phyloP scores from a whole-genome alignment of 2,797 vertebrate genomes.

The Argya squamiceps region DNA sequence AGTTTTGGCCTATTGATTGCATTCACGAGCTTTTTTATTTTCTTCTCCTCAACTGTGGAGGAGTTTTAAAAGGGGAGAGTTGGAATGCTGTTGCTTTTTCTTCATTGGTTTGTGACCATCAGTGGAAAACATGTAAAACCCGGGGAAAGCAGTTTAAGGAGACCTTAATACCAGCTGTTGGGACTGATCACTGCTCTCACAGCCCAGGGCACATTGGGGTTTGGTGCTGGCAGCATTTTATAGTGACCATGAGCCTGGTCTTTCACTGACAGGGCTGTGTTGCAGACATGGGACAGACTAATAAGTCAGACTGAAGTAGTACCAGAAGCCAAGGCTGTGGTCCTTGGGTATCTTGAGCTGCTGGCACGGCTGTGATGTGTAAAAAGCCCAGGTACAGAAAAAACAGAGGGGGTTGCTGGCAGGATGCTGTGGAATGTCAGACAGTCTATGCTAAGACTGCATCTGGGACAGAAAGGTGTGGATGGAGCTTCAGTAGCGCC shows the following conservation, averaged over 20 bases:
- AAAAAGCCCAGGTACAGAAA: not conserved
- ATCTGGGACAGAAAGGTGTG: not conserved
- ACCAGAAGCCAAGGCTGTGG: not conserved
- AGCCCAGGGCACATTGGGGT: not conserved
- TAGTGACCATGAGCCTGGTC: not conserved
- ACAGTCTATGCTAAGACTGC: fast-evolving
- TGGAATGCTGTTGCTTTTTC: not conserved
- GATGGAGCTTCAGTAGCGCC: not conserved
- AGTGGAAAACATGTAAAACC: not conserved
- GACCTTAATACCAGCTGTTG: not conserved
- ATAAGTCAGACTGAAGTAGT: not conserved
- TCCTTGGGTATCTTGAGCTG: not conserved
- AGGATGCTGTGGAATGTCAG: not conserved
- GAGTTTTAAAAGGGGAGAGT: not conserved
- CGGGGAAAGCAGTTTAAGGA: not conserved
- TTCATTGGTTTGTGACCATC: not conserved
- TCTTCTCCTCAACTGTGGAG: not conserved
- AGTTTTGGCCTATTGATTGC: slow-evolving; percentile 9
- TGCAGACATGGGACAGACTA: not conserved
- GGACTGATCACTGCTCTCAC: not conserved
- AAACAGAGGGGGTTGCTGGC: not conserved
- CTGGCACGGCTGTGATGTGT: fast-evolving
- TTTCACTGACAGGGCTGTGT: not conserved
- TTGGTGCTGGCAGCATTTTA: not conserved
- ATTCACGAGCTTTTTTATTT: not conserved